Evolutionary conservation across 1,140 invertebrate genomes (phyloP), one percentile per base, ranked within the genome.

Genomic region (Drosophila busckii): DNA sequence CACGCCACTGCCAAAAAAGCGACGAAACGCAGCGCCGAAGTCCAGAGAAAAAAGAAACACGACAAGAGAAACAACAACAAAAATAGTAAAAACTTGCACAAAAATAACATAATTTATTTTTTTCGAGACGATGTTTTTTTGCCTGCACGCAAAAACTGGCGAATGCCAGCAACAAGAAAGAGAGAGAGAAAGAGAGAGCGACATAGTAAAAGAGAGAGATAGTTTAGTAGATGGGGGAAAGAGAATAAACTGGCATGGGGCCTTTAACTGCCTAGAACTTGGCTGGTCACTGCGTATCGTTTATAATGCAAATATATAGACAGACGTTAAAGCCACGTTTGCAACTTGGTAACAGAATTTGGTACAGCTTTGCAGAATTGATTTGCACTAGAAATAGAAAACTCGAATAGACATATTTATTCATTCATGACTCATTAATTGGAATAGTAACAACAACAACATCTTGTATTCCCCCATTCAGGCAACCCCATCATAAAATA

Each of bases 51-150:
- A 12, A 9, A 19, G 3, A 26, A 55, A 15, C 15, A 35, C 12
- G 34, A 46, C 17, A 25, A 15, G 52, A 37, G 26, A 26, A 37
- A 28, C 28, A 28, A 5, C 41, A 22, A 37, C 29, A 49, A 54
- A 56, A 49, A 55, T 34, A 34, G 50, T 56, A 54, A 80, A 80
- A 82, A 80, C 75, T 82, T 82, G 75, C 75, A 80, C 75, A 80
- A 80, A 80, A 80, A 80, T 80, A 80, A 82, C 69, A 80, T 80
- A 82, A 80, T 80, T 80, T 80, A 80, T 80, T 75, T 80, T 46
- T 40, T 63, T 28, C 2, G n/a, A 2, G 29, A 6, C 29, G 12
- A 31, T 17, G 10, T 52, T 29, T 10, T 25, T 28, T n/a, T 56
- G 54, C 62, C 41, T 78, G 73, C 75, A 80, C 73, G 75, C 73